A percentile compares a stretch with the other conserved stretches of the same genome.
phyloP scores from a whole-genome alignment of 2,797 vertebrate genomes.

The Adrianichthys oophorus region DNA sequence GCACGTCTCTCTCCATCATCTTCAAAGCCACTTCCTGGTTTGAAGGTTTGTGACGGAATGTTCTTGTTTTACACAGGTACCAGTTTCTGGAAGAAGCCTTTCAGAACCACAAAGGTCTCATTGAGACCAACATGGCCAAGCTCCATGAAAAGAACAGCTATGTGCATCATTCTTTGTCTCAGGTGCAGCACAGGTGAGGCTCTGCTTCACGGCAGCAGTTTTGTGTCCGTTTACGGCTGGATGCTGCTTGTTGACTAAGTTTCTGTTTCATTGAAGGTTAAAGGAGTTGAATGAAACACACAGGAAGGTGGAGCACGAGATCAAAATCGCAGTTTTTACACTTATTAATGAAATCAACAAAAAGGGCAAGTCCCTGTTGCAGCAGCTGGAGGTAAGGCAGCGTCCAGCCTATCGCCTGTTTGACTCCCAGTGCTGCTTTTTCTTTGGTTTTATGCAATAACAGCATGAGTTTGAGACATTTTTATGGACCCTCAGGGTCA shows the following conservation, averaged over 20 bases:
- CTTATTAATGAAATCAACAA: conserved; percentile 99
- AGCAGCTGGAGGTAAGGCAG: conserved; percentile 92
- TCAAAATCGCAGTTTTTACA: conserved; percentile 98
- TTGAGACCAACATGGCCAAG: conserved; percentile 91
- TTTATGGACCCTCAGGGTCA: too few relatives aligned
- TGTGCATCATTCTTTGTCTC: conserved; percentile 93
- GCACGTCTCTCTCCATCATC: too few relatives aligned
- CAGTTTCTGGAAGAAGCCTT: conserved; percentile 98
- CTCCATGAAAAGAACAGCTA: conserved; percentile 96
- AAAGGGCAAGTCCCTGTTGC: conserved; percentile 95
- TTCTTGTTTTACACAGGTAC: conserved; percentile 77
- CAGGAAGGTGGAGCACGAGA: conserved; percentile 96
- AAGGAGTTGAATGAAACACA: conserved; percentile 97
- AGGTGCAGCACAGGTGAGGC: conserved; percentile 93
- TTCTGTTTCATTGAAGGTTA: conserved; percentile 68
- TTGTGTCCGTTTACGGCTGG: background rate
- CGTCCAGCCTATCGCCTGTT: too few relatives aligned
- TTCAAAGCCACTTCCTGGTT: too few relatives aligned
- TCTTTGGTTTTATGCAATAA: too few relatives aligned
- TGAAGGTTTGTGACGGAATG: too few relatives aligned
- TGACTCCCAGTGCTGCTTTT: too few relatives aligned
- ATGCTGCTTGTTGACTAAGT: background rate
- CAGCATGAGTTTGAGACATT: too few relatives aligned
- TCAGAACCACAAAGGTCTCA: conserved; percentile 94
- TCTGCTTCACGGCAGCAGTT: background rate